Evolutionary conservation across 1,140 invertebrate species (phyloP), one percentile per base, ranked within the genome.

Genomic region (Bombus soroeensis): DNA sequence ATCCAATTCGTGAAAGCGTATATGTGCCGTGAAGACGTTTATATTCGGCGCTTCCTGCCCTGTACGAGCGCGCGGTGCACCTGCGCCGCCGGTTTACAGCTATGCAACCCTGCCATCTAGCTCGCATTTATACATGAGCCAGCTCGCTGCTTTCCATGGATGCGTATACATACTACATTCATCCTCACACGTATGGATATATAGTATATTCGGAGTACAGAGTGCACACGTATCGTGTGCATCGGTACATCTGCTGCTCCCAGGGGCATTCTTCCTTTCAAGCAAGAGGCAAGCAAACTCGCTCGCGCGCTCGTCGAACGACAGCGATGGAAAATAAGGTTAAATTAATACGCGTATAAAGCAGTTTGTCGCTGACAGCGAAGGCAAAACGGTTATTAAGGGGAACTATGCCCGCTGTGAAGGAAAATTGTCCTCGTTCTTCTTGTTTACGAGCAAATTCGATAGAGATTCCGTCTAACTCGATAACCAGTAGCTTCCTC

Each of bases 71-170:
- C 75, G 18, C 28, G n/a, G 37, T 78, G 37, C 81, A 87, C 74
- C 83, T 89, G 85, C 73, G 81, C 25, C 64, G 62, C 39, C 32
- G 53, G 64, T 87, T 83, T 77, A 64, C 57, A 64, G 41, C 43
- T 39, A 78, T 72, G 41, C 76, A 71, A 12, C 39, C 25, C 43
- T 76, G 76, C 47, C 76, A 74, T 83, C 74, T 41, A 77, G 47
- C 64, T 28, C 22, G 47, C 64, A 34, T 77, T 77, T 77, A 57
- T 57, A 57, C 62, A 5, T 47, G 10, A 57, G 12, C 8, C 66
- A 81, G 28, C 37, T 70, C 25, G 78, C 47, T 43, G 37, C 57
- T 47, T 53, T n/a, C 34, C 47, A 39, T 43, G 25, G 12, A 53
- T 15, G 28, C 1, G 28, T 37, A 18, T 70, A 70, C 34, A 25